A percentile compares a stretch with the other conserved stretches of the same genome.
These are phyloP conservation scores for Leucoraja erinaceus DNA, from an alignment of 2,113 vertebrate species.

Conservation along the genomic window DNA sequence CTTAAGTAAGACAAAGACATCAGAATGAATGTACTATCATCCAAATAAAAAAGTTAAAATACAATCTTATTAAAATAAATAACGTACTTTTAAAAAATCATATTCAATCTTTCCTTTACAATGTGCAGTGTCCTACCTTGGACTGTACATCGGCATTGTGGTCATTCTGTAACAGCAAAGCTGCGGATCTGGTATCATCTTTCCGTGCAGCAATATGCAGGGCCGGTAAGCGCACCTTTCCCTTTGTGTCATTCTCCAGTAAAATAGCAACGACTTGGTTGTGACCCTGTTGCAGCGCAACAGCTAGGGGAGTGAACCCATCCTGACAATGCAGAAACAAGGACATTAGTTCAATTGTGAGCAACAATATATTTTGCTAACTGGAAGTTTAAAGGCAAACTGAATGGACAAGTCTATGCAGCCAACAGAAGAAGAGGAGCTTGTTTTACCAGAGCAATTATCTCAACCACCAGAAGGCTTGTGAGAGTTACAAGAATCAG, in stretches of 20 bases:
- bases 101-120: not conserved
- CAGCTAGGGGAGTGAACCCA: constrained; percentile 91
- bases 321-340: constrained; percentile 60
- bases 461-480: not conserved
- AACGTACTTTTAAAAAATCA: no score
- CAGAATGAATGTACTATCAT: not conserved
- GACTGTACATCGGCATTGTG: constrained; percentile 96
- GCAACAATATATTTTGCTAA: not conserved
- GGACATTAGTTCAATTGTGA: not conserved
- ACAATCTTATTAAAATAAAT: not conserved
- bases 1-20: not conserved
- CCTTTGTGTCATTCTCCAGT: constrained; percentile 94
- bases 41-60: not conserved
- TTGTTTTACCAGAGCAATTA: not conserved
- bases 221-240: constrained; percentile 89
- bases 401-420: not conserved
- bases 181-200: constrained; percentile 94
- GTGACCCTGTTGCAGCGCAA: constrained; percentile 93
- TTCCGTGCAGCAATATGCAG: constrained; percentile 93
- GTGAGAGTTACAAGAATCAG: not conserved
- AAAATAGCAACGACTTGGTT: constrained; percentile 93
- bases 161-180: constrained; percentile 90
- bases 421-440: not conserved
- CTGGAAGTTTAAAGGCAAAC: not conserved
- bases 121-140: constrained; percentile 66